These are phyloP conservation scores for Barnardius zonarius DNA, from an alignment of 2,113 vertebrate species.

Conservation along the genomic window DNA sequence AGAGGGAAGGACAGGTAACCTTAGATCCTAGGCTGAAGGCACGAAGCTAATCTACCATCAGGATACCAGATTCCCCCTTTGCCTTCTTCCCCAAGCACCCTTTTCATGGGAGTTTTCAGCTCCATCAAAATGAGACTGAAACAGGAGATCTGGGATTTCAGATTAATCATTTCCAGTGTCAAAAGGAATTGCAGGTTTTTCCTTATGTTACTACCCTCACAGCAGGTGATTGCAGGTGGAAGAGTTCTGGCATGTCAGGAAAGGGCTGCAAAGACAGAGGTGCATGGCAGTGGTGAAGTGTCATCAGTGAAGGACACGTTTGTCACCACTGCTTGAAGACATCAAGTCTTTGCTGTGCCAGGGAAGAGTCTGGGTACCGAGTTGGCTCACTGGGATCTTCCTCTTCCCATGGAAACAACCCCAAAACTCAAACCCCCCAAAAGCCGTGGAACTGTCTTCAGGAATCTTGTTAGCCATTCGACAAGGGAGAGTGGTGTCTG, in stretches of 20 bases:
- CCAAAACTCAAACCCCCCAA: not conserved
- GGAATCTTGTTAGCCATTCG: not conserved
- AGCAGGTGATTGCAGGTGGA: not conserved
- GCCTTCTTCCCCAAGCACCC: not conserved
- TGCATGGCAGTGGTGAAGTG: not conserved
- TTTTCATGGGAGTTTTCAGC: not conserved
- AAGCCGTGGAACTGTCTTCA: not conserved
- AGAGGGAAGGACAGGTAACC: not conserved
- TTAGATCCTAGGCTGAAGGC: not conserved
- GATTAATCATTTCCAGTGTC: not conserved
- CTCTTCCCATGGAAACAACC: not conserved
- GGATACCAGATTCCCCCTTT: not conserved
- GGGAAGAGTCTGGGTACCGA: not conserved
- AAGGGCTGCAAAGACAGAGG: not conserved
- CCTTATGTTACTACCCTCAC: fast-evolving
- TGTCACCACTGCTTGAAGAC: not conserved
- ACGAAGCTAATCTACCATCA: not conserved
- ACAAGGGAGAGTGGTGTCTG: not conserved
- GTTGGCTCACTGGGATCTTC: not conserved
- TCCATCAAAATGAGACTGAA: not conserved
- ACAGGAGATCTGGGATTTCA: fast-evolving
- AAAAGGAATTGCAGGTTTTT: not conserved
- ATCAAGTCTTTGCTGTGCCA: not conserved
- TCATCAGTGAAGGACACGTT: fast-evolving
- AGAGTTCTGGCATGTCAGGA: not conserved